A percentile compares a stretch with the other conserved stretches of the same genome.
Evolutionary conservation across 2,797 vertebrate genomes (phyloP).

Genomic region (Pipistrellus kuhlii): DNA sequence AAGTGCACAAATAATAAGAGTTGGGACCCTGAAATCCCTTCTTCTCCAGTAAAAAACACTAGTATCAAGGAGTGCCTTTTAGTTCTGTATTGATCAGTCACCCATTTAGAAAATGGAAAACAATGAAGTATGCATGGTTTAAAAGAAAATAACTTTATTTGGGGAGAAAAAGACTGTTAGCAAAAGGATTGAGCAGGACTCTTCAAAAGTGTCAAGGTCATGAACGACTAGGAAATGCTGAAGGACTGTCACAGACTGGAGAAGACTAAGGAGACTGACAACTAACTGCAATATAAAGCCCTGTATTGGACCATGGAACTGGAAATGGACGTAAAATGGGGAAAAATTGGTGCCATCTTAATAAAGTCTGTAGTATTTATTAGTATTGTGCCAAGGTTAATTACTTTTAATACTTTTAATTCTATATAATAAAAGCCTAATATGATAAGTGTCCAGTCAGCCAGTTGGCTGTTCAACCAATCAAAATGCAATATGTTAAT

Average conservation of each 20-base stretch:
- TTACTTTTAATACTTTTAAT: conserved; percentile 11
- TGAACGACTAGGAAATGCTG: background rate
- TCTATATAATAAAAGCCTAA: no score
- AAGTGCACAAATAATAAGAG: background rate
- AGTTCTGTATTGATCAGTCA: background rate
- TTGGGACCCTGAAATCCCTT: background rate
- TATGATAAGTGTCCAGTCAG: no score
- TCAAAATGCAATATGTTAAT: no score
- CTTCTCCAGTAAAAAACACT: background rate
- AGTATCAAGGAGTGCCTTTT: background rate
- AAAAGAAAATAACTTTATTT: conserved; percentile 52
- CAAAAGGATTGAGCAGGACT: conserved; percentile 1
- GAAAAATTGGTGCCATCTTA: background rate
- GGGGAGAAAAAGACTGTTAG: background rate
- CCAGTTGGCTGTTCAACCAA: no score
- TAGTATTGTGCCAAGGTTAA: background rate
- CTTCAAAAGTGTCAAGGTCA: background rate
- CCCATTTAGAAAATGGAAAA: conserved; percentile 29
- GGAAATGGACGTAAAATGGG: background rate
- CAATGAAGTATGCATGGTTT: background rate
- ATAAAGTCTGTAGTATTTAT: background rate
- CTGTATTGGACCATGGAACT: background rate
- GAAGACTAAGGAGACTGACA: background rate
- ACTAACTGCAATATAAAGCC: background rate
- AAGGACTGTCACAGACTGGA: background rate